Percentiles rank a stretch among this genome's conserved stretches.
Evolutionary conservation across 2,888 invertebrate species (phyloP).

Genomic region (Drosophila buzzatii): DNA sequence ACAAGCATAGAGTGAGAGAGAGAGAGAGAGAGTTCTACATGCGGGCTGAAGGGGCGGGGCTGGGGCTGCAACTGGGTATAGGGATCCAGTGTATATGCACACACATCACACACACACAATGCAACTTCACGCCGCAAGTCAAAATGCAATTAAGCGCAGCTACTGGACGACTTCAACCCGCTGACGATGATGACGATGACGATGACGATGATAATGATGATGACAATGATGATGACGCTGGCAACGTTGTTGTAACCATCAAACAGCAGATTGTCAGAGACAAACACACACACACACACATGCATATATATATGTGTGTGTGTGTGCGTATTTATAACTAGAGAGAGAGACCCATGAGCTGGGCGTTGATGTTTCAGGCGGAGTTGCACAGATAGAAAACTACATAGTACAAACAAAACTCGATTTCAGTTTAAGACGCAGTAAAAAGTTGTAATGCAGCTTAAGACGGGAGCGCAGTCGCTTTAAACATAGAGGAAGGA

Average conservation of each 20-base stretch:
- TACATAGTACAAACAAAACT: constrained; percentile 71
- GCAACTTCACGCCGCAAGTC: constrained; percentile 82
- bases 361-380: constrained; percentile 79
- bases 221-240: constrained; percentile 44
- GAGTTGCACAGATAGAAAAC: constrained; percentile 79
- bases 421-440: constrained; percentile 83
- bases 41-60: constrained; percentile 17
- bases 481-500: constrained; percentile 78
- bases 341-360: constrained; percentile 57
- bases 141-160: constrained; percentile 80
- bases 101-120: constrained; percentile 43
- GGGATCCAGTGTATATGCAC: constrained; percentile 24
- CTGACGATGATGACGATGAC: constrained; percentile 28
- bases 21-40: constrained; percentile 39
- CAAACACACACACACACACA: constrained; percentile 10
- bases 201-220: constrained; percentile 15
- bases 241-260: constrained; percentile 67
- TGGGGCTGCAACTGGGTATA: constrained; percentile 3
- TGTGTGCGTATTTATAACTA: constrained; percentile 13
- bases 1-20: constrained; percentile 15
- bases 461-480: constrained; percentile 80
- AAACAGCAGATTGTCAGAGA: constrained; percentile 72
- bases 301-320: neutral
- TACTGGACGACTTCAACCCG: constrained; percentile 65
- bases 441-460: constrained; percentile 82